phyloP scores from a whole-genome alignment of 2,797 vertebrate genomes.

The Heterohyrax brucei region DNA sequence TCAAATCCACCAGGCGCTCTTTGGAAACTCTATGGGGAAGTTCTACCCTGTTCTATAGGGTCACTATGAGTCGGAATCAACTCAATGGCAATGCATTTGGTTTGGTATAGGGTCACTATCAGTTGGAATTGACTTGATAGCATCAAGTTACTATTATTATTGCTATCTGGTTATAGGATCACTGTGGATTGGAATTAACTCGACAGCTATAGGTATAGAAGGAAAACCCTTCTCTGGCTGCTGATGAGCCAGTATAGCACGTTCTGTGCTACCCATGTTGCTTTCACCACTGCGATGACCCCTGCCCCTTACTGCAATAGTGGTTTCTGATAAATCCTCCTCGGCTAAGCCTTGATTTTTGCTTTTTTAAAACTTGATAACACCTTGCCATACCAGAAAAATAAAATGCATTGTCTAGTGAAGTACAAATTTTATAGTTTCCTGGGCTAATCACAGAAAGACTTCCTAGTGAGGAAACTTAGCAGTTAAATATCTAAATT shows the following conservation, averaged over 20 bases:
- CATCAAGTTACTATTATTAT: too few species aligned
- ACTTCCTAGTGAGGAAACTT: not conserved
- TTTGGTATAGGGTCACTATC: too few species aligned
- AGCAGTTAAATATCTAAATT: conserved; percentile 25
- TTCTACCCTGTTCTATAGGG: too few species aligned
- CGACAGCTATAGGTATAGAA: not conserved
- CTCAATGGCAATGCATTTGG: too few species aligned
- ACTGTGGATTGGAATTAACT: too few species aligned
- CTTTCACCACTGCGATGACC: not conserved
- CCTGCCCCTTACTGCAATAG: not conserved
- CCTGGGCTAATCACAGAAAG: not conserved
- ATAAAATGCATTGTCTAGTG: not conserved
- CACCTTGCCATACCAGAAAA: not conserved
- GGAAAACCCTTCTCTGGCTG: not conserved
- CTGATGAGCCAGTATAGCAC: not conserved
- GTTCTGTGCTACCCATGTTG: not conserved
- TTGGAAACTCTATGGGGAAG: too few species aligned
- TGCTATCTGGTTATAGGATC: too few species aligned
- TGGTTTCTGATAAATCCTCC: not conserved
- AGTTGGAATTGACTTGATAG: too few species aligned
- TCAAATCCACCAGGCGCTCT: too few species aligned
- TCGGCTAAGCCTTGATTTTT: not conserved
- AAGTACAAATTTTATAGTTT: not conserved
- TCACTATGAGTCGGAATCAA: too few species aligned
- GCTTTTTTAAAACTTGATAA: conserved; percentile 6